Evolutionary conservation across 2,797 vertebrate genomes (phyloP).

Genomic region (Oreortyx pictus): DNA sequence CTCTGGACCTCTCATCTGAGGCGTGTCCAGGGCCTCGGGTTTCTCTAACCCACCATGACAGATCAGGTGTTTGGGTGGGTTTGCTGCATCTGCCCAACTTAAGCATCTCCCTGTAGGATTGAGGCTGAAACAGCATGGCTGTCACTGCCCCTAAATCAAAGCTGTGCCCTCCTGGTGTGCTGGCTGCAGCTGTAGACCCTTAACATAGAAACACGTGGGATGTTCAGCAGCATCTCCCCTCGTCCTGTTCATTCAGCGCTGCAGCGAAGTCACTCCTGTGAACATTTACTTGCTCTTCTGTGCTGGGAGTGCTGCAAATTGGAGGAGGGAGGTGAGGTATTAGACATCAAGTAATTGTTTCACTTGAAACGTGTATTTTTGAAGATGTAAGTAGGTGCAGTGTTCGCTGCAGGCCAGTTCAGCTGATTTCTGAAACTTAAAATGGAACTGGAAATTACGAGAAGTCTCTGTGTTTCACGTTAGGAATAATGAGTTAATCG

Average conservation of each 20-base stretch:
- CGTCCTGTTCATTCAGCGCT: background rate
- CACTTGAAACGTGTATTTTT: background rate
- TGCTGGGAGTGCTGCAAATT: background rate
- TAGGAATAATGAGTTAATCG: background rate
- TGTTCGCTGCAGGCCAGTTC: background rate
- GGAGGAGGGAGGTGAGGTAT: background rate
- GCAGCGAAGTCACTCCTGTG: background rate
- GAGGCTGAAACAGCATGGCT: background rate
- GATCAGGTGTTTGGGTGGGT: background rate
- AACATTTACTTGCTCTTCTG: background rate
- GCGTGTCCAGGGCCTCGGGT: background rate
- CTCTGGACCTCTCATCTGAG: background rate
- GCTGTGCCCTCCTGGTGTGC: background rate
- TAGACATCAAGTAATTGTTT: background rate
- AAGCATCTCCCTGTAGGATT: rapidly evolving
- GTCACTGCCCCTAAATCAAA: background rate
- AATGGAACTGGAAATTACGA: background rate
- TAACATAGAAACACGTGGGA: rapidly evolving
- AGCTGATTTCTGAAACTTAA: background rate
- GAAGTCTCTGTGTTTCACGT: background rate
- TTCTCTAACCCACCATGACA: background rate
- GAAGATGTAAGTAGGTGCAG: background rate
- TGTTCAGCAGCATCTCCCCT: background rate
- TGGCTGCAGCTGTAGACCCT: background rate
- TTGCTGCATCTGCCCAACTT: background rate